Conservation (phyloP, 2,797 vertebrate genomes). For the Tiaroga cobitis region DNA sequence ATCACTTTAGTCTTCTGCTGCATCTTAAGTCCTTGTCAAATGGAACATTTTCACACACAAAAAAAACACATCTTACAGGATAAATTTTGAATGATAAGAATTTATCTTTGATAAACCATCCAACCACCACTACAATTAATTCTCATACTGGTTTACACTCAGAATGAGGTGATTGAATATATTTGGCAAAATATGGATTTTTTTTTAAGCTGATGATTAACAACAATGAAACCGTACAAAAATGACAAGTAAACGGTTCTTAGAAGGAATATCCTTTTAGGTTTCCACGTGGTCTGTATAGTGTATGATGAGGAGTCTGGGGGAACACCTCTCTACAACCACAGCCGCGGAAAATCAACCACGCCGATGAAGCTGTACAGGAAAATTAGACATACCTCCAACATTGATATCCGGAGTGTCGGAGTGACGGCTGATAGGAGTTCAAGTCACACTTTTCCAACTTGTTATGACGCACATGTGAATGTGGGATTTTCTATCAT, state of each 20-base stretch:
- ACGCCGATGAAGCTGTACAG: not conserved
- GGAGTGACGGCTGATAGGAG: not conserved
- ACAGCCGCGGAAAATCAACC: not conserved
- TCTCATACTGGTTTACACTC: not conserved
- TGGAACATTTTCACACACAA: not conserved
- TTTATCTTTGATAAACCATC: not conserved
- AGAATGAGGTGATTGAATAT: not conserved
- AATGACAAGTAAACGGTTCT: not conserved
- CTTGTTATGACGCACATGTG: not conserved
- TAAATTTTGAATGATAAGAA: too few relatives aligned
- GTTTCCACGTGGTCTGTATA: constrained; percentile 19
- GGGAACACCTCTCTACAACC: constrained; percentile 16
- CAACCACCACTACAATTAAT: not conserved
- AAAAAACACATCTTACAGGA: too few relatives aligned
- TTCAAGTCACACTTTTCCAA: constrained; percentile 5
- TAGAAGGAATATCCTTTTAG: constrained; percentile 24
- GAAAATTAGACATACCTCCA: constrained; percentile 21
- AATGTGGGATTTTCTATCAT: not conserved
- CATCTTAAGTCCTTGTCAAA: not conserved
- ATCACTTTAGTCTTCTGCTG: not conserved
- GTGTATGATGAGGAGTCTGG: not conserved
- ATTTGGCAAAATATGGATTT: not conserved
- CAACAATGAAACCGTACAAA: not conserved
- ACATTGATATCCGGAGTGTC: not conserved
- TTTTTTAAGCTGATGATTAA: not conserved